Base-by-base conservation (phyloP, 2,113 vertebrate species). In the Caranx melampygus region DNA sequence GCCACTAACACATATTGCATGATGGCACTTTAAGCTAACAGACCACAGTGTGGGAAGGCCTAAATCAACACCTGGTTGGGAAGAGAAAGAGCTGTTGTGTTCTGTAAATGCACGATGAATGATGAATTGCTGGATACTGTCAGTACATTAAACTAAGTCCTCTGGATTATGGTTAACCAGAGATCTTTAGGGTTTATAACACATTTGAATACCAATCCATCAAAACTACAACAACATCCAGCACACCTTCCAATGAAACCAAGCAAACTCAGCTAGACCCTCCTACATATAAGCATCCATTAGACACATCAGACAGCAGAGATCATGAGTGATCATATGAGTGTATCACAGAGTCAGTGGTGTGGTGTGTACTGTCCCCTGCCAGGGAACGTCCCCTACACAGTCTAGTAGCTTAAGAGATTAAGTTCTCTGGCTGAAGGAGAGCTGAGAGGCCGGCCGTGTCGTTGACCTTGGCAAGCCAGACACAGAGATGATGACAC, bases 61-160 rank as follows among this genome's bases (percentile, higher is more conserved):
- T 87, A 88, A 88, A 89, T 92, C 92, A 92, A 92, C 90, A 91
- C 88, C 86, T 92, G 87, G 63, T 88, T 91, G 82, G 74, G 64
- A 76, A 77, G 59, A 75, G 70, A 83, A 83, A 78, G 54, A 49
- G 49, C 31, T 55, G 47, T 84, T 74, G 59, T 72, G 20, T 73
- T 62, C 67, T 63, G 0, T 7, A 66, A 71, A 81, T 74, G 60
- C 44, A 71, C 51, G 35, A 64, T n/a, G 31, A 78, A 72, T n/a
- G 15, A 54, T 59, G 68, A 63, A 79, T 75, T 64, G 72, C 64
- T 51, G 60, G 2, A 51, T 34, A 21, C 35, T 68, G 64, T 60
- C 61, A 65, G 60, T 65, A 57, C 65, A 71, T 79, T 68, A 66
- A 70, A 70, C n/a, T 51, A 55, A 49, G 52, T 51, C 72, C 37